Percentiles rank a stretch among this genome's conserved stretches.
These are phyloP conservation scores for Drosophila dives DNA, from an alignment of 2,888 invertebrate genomes.

Conservation along the genomic window DNA sequence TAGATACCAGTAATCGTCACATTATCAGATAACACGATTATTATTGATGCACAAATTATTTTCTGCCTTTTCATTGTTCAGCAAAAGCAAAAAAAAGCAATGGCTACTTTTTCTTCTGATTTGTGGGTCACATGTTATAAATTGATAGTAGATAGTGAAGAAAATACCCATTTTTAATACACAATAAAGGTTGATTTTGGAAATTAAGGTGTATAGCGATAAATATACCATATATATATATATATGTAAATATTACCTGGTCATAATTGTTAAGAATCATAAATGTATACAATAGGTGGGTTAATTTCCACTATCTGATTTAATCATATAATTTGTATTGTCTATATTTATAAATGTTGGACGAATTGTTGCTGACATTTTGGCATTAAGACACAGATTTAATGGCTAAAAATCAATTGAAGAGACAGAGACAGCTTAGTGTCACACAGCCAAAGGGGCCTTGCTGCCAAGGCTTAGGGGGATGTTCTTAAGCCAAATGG, in stretches of 20 bases:
- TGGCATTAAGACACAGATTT: constrained; percentile 40
- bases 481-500: constrained; percentile 16
- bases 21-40: constrained; percentile 53
- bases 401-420: constrained; percentile 71
- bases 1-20: constrained; percentile 14
- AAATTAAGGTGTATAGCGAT: background rate
- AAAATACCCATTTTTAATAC: background rate
- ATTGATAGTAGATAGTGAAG: constrained; percentile 6
- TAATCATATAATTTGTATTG: background rate
- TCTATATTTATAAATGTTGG: background rate
- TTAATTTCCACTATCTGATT: background rate
- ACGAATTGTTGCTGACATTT: background rate
- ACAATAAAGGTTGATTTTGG: constrained; percentile 1
- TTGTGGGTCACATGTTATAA: constrained; percentile 60
- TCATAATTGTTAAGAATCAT: constrained; percentile 2
- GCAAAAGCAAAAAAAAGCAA: constrained; percentile 10
- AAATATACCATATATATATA: background rate
- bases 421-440: constrained; percentile 38
- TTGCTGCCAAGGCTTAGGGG: constrained; percentile 11
- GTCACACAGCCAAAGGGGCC: constrained; percentile 19
- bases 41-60: constrained; percentile 49
- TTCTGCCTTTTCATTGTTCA: constrained; percentile 44
- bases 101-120: background rate
- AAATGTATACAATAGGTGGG: background rate
- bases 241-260: background rate